Base-by-base conservation (phyloP, 1,140 invertebrate genomes). In the Drosophila pallidifrons region DNA sequence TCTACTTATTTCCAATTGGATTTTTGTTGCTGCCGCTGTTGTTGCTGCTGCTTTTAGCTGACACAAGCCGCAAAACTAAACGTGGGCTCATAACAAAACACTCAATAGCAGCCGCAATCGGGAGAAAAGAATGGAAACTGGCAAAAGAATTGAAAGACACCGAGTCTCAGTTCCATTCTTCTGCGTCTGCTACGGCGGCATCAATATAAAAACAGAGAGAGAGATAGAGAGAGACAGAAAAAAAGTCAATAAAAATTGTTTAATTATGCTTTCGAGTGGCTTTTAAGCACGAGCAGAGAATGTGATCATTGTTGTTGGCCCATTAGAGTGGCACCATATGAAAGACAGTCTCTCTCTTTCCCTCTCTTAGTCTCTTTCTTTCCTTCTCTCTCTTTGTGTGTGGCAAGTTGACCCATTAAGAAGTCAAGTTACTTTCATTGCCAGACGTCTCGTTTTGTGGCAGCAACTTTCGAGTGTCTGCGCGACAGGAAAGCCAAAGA, bases 231-330 rank as follows among this genome's bases (percentile, higher is more conserved):
- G 16, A 30, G 6, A 30, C 5, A 30, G 6, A 15, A 32, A 32
- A 32, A 38, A 79, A 89, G 83, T 87, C 83, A 87, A 87, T 88
- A 87, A 87, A 87, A 87, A 89, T 83, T 88, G 83, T 87, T 87
- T 88, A 87, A 88, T 87, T 87, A 87, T 77, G 73, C 83, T 87
- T 87, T 88, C 76, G 77, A 86, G 82, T 60, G 81, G 81, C 81
- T 79, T 81, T 82, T 68, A 69, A 75, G 82, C 82, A 81, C 78
- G 78, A 76, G 79, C 70, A 82, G 69, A 69, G 75, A 74, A 64
- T 77, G 70, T 72, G 72, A 72, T 71, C 57, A 71, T 65, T 75
- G 72, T 75, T 75, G 73, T 75, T 70, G 73, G 79, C 74, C 74
- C 67, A 71, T 79, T 79, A 71, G 82, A 85, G 70, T 45, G 82